These are phyloP conservation scores for Suricata suricatta DNA, from an alignment of 2,113 vertebrate species.

Conservation along the genomic window DNA sequence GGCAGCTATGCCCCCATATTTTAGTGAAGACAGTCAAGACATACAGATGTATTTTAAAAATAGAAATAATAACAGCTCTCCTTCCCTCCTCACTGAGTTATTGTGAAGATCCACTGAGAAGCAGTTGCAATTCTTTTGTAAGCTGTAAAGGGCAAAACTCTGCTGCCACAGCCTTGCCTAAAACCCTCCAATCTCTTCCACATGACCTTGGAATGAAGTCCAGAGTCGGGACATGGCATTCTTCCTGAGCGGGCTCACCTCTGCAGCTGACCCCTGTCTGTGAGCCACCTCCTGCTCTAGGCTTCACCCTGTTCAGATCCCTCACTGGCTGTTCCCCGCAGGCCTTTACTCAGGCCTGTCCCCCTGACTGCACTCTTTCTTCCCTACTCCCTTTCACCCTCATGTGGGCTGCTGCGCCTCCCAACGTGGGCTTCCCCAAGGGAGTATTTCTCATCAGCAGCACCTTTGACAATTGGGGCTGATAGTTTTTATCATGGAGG, in stretches of 20 bases:
- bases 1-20: not conserved
- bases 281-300: not conserved
- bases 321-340: fast-evolving
- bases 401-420: no score
- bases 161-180: not conserved
- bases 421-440: not conserved
- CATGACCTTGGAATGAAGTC: not conserved
- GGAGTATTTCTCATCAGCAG: not conserved
- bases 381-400: not conserved
- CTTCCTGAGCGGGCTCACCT: not conserved
- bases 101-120: not conserved
- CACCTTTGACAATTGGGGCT: not conserved
- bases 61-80: not conserved
- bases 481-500: not conserved
- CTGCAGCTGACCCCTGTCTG: not conserved
- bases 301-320: not conserved
- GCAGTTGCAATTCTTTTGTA: not conserved
- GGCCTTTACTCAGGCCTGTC: no score
- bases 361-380: not conserved
- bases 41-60: not conserved
- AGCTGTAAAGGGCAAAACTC: not conserved
- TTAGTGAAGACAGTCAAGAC: not conserved
- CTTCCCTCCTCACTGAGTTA: not conserved
- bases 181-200: not conserved
- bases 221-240: not conserved